These are phyloP conservation scores for Yponomeuta malinellus DNA, from an alignment of 2,888 invertebrate species.

Conservation along the genomic window DNA sequence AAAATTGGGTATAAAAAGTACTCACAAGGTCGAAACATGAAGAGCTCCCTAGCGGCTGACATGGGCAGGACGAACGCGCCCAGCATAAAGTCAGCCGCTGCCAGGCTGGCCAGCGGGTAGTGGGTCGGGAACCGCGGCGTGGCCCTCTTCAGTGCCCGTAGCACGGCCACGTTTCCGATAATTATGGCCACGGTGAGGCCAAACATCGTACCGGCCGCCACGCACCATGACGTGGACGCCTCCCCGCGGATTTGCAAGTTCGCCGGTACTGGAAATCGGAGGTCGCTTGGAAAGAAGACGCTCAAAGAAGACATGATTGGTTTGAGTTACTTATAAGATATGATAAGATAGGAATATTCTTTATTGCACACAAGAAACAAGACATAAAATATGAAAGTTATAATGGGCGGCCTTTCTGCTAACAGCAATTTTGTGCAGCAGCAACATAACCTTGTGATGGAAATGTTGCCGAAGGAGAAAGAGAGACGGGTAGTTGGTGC, in stretches of 20 bases:
- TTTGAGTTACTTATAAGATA: too few relatives aligned
- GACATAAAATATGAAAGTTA: too few relatives aligned
- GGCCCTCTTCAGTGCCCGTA: slow-evolving; percentile 42
- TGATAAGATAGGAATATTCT: too few relatives aligned
- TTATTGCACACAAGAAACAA: too few relatives aligned
- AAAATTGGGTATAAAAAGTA: slow-evolving; percentile 15
- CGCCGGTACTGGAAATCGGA: slow-evolving; percentile 24
- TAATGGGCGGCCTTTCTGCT: too few relatives aligned
- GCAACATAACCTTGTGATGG: too few relatives aligned
- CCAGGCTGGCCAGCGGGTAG: slow-evolving; percentile 80
- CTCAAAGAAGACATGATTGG: too few relatives aligned
- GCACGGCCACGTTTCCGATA: slow-evolving; percentile 47
- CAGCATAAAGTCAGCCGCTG: slow-evolving; percentile 79
- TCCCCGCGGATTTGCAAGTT: slow-evolving; percentile 37
- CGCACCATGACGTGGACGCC: slow-evolving; percentile 37
- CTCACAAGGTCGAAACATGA: slow-evolving; percentile 62
- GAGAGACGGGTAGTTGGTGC: too few relatives aligned
- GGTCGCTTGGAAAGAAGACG: background rate
- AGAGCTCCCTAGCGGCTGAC: slow-evolving; percentile 74
- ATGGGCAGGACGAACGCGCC: slow-evolving; percentile 74
- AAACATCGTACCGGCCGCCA: slow-evolving; percentile 38
- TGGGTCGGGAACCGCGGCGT: slow-evolving; percentile 74
- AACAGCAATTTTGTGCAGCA: too few relatives aligned
- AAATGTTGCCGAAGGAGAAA: too few relatives aligned
- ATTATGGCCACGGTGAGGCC: slow-evolving; percentile 39